Percentiles rank a stretch among this genome's conserved stretches.
phyloP scores from a whole-genome alignment of 2,888 invertebrate species.

The Pseudococcus jackbeardsleyi region DNA sequence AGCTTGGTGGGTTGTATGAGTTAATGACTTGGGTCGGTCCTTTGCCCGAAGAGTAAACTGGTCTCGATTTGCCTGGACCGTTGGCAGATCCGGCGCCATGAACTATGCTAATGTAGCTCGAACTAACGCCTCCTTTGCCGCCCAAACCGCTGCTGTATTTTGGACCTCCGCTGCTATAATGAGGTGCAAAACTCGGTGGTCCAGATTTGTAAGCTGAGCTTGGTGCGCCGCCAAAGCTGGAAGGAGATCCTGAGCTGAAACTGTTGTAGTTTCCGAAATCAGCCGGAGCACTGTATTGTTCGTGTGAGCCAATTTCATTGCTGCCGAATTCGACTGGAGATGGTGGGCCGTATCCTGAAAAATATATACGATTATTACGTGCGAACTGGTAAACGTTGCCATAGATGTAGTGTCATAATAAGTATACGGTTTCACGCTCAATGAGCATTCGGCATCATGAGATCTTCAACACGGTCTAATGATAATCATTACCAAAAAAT shows the following conservation, averaged over 20 bases:
- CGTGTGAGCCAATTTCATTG: constrained; percentile 60
- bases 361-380: neutral
- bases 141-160: constrained; percentile 37
- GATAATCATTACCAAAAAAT: constrained; percentile 7
- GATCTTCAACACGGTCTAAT: neutral
- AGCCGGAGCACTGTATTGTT: constrained; percentile 56
- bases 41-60: constrained; percentile 15
- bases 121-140: constrained; percentile 54
- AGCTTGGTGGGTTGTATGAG: constrained; percentile 43
- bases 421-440: neutral
- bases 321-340: constrained; percentile 63
- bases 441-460: neutral
- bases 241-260: constrained; percentile 59
- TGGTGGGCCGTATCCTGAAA: constrained; percentile 62
- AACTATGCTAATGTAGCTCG: constrained; percentile 62
- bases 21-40: neutral
- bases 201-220: constrained; percentile 33
- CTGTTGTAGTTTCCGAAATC: constrained; percentile 61
- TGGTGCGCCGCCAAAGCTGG: constrained; percentile 19
- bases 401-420: too few species aligned
- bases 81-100: constrained; percentile 56
- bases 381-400: neutral
- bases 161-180: constrained; percentile 18
- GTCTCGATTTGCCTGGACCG: constrained; percentile 44
- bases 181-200: constrained; percentile 7